Evolutionary conservation across 64 coral and sea anemone species (phyloP).

Genomic region (Porites australiensis): DNA sequence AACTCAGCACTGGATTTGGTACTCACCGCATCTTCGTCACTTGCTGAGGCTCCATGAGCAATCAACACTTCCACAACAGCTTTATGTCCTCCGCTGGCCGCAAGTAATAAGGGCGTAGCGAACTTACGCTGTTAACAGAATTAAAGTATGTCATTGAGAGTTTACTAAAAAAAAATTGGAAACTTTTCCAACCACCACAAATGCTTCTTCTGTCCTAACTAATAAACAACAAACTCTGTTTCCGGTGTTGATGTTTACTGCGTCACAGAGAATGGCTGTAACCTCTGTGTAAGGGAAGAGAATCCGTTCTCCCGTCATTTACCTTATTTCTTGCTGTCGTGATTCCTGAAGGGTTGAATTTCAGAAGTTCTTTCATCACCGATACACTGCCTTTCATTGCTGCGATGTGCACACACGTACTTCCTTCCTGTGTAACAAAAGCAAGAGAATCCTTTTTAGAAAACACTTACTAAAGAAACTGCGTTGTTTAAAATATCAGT

Average conservation of each 20-base stretch:
- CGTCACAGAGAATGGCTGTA: too few species aligned
- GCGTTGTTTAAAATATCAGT: too few species aligned
- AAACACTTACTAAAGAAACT: too few species aligned
- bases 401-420: constrained; percentile 97
- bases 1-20: neutral
- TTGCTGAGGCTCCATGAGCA: constrained; percentile 83
- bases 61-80: constrained; percentile 92
- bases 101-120: constrained; percentile 87
- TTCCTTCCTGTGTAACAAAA: constrained; percentile 69
- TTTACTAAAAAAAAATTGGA: neutral
- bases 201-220: too few species aligned
- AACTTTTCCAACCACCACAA: neutral
- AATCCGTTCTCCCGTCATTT: neutral
- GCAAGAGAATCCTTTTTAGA: too few species aligned
- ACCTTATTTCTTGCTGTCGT: constrained; percentile 90
- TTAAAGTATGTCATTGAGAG: neutral
- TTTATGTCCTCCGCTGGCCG: constrained; percentile 93
- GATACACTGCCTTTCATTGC: constrained; percentile 98
- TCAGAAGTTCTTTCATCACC: constrained; percentile 90
- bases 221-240: too few species aligned
- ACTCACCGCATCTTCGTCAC: constrained; percentile 93
- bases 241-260: too few species aligned
- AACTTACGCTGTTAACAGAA: constrained; percentile 73
- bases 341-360: constrained; percentile 82
- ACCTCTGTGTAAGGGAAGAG: too few species aligned